phyloP scores from a whole-genome alignment of 2,797 vertebrate species.

The Scolopax bukidnonensis region DNA sequence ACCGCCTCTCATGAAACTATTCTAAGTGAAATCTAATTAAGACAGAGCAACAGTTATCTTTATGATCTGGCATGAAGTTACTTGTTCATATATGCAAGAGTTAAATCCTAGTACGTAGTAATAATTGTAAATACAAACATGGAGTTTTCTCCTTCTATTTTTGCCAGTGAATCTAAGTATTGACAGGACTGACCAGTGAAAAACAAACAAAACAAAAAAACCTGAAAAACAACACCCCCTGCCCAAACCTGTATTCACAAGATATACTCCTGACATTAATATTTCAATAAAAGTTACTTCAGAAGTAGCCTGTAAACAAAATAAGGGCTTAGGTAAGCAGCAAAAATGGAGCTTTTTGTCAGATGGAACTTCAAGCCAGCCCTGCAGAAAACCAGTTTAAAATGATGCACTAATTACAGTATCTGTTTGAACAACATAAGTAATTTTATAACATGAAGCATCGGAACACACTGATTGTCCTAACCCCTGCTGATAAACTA shows the following conservation, averaged over 20 bases:
- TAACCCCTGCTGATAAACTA: slow-evolving; percentile 71
- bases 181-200: background rate
- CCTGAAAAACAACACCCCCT: too few relatives aligned
- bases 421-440: slow-evolving; percentile 76
- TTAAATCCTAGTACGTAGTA: background rate
- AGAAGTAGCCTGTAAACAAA: background rate
- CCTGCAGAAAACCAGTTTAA: slow-evolving; percentile 46
- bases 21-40: background rate
- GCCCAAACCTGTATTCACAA: background rate
- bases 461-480: slow-evolving; percentile 70
- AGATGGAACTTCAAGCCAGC: slow-evolving; percentile 10
- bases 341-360: slow-evolving; percentile 19
- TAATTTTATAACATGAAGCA: slow-evolving; percentile 73
- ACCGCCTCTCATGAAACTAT: background rate
- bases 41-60: background rate
- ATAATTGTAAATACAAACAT: background rate
- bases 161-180: background rate
- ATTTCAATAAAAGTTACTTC: background rate
- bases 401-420: slow-evolving; percentile 72
- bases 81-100: background rate
- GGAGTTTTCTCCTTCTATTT: background rate
- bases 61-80: background rate
- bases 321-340: background rate
- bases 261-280: background rate
- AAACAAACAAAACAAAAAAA: background rate